These are phyloP conservation scores for Rhynchomys soricoides DNA, from an alignment of 2,113 vertebrate genomes.

Conservation along the genomic window DNA sequence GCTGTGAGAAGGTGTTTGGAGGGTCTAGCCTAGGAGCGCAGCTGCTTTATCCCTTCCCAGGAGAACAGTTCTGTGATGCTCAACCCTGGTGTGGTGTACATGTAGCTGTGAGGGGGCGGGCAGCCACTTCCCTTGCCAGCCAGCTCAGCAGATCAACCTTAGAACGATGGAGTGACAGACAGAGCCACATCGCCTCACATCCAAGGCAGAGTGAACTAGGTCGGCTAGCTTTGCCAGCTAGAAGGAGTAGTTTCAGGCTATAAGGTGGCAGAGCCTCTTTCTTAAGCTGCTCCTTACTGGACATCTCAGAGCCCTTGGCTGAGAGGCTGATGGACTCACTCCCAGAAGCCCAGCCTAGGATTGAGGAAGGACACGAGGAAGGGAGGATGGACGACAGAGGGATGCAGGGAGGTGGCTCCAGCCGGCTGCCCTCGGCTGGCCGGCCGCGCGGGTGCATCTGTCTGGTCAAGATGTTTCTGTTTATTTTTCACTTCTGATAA, in stretches of 20 bases:
- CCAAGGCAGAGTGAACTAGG: not conserved
- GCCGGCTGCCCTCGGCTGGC: not conserved
- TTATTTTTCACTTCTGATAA: not conserved
- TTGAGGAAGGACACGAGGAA: not conserved
- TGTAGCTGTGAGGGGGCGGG: not conserved
- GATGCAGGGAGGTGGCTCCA: not conserved
- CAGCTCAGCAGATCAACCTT: not conserved
- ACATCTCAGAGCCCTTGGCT: not conserved
- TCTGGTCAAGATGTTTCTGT: not conserved
- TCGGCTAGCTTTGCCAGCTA: conserved; percentile 1
- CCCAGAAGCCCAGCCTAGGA: not conserved
- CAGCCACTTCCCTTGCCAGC: not conserved
- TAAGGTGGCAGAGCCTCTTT: not conserved
- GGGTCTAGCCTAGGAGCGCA: not conserved
- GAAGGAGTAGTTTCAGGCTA: not conserved
- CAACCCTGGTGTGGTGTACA: not conserved
- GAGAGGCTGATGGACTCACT: not conserved
- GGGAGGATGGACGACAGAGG: not conserved
- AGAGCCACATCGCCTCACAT: not conserved
- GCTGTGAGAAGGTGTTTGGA: not conserved
- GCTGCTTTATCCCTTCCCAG: not conserved
- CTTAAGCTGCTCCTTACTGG: not conserved
- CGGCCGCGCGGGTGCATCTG: not conserved
- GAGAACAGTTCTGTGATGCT: not conserved
- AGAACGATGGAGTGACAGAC: too few relatives aligned